Base-by-base conservation (phyloP, 2,113 vertebrate species). In the Hymenochirus boettgeri region DNA sequence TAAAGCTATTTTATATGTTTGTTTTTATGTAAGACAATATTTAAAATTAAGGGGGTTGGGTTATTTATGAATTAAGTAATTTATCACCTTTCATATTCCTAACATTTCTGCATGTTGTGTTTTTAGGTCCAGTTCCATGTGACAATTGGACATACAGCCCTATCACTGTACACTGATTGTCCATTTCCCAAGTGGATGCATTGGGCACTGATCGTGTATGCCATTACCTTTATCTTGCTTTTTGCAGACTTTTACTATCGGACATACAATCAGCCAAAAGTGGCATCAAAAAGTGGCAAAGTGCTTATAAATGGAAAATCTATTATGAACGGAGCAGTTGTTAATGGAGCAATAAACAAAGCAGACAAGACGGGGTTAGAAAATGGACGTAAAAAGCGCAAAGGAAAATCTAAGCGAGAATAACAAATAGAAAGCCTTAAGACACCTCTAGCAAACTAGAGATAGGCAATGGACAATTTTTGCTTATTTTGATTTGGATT, bases 151-250 rank as follows among this genome's bases (percentile, higher is more conserved):
- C 96, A 99, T 84, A 98, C 96, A 2, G 92, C 95, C 3, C 61
- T 98, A 73, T 99, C 96, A 22, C 95, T 99, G 42, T 99, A 98
- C 73, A 95, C 93, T 27, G 91, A 98, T 79, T 99, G 96, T n/a
- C 91, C 95, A 62, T 99, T 99, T 84, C 96, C 96, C 47, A 96
- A 96, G 77, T 99, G 96, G 96, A 99, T 99, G 96, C 96, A 99
- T 83, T 99, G 95, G 90, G 91, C 93, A 66, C 89, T 99, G 24
- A 97, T 99, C 69, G 91, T 84, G 84, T 99, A 99, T 13, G 94
- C 96, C 23, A 65, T 93, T 82, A 96, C 95, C 80, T 99, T 99
- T 85, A 99, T 99, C 63, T 63, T 93, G 69, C 89, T 99, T 70
- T 99, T 99, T 60, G 94, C 89, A 63, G 97, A 99, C 85, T 99